Conservation (phyloP, 2,797 vertebrate species). For the Chromobotia macracanthus region DNA sequence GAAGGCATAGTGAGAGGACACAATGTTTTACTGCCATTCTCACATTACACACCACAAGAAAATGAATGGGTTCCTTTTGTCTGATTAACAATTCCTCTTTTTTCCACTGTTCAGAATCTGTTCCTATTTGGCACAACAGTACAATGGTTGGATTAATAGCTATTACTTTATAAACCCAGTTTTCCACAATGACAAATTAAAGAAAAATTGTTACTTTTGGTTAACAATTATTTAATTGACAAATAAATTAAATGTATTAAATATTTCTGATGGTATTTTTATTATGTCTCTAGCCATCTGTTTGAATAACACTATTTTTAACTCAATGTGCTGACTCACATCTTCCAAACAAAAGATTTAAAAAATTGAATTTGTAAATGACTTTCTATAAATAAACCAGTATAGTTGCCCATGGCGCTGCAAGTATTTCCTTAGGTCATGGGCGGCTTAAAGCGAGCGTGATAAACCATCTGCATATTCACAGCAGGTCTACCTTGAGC, state of each 20-base stretch:
- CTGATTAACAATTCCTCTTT: constrained; percentile 45
- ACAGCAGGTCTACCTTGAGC: constrained; percentile 83
- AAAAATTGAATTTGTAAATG: constrained; percentile 17
- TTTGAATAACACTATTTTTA: not conserved
- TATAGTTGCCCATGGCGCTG: not conserved
- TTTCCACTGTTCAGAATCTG: constrained; percentile 25
- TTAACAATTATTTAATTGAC: no score
- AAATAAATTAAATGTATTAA: no score
- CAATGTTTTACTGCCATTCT: constrained; percentile 42
- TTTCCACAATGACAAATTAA: no score
- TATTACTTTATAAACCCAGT: no score
- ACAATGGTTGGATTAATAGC: not conserved
- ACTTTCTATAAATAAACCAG: constrained; percentile 44
- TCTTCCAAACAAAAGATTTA: constrained; percentile 30
- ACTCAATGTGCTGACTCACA: not conserved
- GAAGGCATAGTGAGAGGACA: constrained; percentile 24
- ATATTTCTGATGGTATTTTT: not conserved
- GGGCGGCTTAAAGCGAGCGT: constrained; percentile 37
- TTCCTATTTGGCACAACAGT: constrained; percentile 31
- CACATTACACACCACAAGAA: constrained; percentile 44
- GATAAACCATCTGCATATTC: constrained; percentile 36
- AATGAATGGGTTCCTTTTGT: constrained; percentile 48
- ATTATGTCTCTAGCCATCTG: constrained; percentile 11
- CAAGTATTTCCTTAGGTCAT: constrained; percentile 43
- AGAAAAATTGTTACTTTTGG: no score